Conservation (phyloP, 2,113 vertebrate species). For the Eulemur macaco region DNA sequence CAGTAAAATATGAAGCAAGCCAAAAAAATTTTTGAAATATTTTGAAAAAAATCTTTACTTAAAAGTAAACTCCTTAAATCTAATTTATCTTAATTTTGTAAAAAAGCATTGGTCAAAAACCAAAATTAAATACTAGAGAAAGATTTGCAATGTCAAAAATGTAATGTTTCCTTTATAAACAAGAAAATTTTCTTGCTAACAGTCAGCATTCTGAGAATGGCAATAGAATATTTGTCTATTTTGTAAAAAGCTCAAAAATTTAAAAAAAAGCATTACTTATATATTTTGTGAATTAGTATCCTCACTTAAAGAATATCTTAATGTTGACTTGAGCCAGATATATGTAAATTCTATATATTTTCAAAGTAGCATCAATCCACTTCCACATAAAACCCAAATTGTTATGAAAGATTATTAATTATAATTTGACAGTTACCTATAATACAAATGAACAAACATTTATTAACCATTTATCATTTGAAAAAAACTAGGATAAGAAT, state of each 20-base stretch:
- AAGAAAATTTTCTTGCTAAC: constrained; percentile 49
- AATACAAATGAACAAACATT: not conserved
- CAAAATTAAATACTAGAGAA: constrained; percentile 61
- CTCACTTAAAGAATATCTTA: not conserved
- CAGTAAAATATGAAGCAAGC: constrained; percentile 50
- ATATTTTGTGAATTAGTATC: not conserved
- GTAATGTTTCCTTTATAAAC: not conserved
- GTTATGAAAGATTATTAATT: not conserved
- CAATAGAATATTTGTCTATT: constrained; percentile 59
- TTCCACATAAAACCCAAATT: not conserved
- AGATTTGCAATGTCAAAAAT: constrained; percentile 46
- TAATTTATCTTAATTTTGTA: constrained; percentile 24
- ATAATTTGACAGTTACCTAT: not conserved
- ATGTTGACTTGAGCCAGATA: not conserved
- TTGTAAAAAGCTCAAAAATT: constrained; percentile 54
- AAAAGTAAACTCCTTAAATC: constrained; percentile 48
- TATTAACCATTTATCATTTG: not conserved
- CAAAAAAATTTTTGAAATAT: constrained; percentile 56
- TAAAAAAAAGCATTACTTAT: not conserved
- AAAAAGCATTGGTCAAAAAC: constrained; percentile 65
- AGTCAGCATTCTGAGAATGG: not conserved
- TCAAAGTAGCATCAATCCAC: not conserved
- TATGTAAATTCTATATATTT: not conserved
- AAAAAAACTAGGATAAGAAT: not conserved
- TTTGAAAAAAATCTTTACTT: constrained; percentile 42